phyloP scores from a whole-genome alignment of 2,113 vertebrate species.

The Ibidorhyncha struthersii region DNA sequence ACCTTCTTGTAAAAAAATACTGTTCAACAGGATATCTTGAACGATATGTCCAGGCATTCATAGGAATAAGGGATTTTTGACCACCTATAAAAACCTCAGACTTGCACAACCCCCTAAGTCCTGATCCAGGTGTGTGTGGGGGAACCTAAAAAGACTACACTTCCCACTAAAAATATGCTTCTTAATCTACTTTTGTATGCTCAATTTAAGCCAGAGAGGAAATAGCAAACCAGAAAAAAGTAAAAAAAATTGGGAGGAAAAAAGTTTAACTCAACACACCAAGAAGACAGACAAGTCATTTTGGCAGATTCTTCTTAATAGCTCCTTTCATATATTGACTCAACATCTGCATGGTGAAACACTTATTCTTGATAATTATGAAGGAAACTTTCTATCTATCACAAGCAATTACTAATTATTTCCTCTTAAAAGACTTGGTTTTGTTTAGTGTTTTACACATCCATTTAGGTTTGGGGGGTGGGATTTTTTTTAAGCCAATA shows the following conservation, averaged over 20 bases:
- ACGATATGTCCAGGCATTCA: not conserved
- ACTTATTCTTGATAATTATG: not conserved
- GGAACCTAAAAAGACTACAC: rapidly evolving
- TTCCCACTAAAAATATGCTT: not conserved
- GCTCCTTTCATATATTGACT: not conserved
- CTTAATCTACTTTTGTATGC: no score
- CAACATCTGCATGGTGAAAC: no score
- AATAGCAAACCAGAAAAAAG: not conserved
- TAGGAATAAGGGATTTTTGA: not conserved
- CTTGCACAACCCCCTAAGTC: not conserved
- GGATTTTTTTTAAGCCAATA: not conserved
- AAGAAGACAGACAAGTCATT: not conserved
- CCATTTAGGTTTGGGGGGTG: no score
- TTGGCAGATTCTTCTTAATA: not conserved
- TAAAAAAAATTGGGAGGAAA: not conserved
- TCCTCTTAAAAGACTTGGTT: not conserved
- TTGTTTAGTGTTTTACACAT: not conserved
- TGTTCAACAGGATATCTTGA: not conserved
- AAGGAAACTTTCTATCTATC: rapidly evolving
- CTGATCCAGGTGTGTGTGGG: not conserved
- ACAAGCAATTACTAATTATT: not conserved
- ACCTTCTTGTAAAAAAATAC: not conserved
- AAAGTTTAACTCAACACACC: not conserved
- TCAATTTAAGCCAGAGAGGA: not conserved
- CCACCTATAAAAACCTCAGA: not conserved